Base-by-base conservation (phyloP, 1,140 invertebrate species). In the Antheraea pernyi region DNA sequence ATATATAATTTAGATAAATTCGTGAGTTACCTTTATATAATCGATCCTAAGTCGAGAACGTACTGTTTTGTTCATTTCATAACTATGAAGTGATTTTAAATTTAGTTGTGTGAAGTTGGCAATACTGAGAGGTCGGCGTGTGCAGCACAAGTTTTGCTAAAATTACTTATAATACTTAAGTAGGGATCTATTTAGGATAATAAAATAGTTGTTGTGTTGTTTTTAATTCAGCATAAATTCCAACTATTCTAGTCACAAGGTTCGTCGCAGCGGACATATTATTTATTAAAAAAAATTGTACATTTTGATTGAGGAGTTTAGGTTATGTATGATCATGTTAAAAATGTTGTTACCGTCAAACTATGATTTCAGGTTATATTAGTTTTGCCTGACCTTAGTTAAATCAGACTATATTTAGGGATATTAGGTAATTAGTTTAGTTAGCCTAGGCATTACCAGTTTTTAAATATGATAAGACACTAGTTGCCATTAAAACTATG, bases 121-220 rank as follows among this genome's bases (percentile, higher is more conserved):
- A 59, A 67, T 59, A 61, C 46, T 53, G 46, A 53, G 46, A 53
- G 46, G 46, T 53, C 46, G 73, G 67, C 67, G 77, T 76, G 81
- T 76, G 76, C 81, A 83, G 89, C 89, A 91, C 89, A 91, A 91
- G 80, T 83, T 86, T 84, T 85, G 83, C 81, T 82, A 80, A 83
- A 75, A 75, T 53, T 53, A 53, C 46, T 16, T 53, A 53, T 53
- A 53, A 53, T 77, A 81, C 80, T 74, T 82, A 83, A 82, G 16
- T 77, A 81, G 71, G 82, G 78, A 73, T 70, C 71, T 84, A 72
- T 82, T 88, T 88, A 83, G 82, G 87, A 83, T 82, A 75, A 78
- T 81, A 80, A 73, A 76, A 74, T 85, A 79, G 81, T 85, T 87
- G 86, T 90, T 90, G 82, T 87, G 83, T 85, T 88, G 80, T 84